Base-by-base conservation (phyloP, 2,888 invertebrate genomes). In the Noctua janthina region DNA sequence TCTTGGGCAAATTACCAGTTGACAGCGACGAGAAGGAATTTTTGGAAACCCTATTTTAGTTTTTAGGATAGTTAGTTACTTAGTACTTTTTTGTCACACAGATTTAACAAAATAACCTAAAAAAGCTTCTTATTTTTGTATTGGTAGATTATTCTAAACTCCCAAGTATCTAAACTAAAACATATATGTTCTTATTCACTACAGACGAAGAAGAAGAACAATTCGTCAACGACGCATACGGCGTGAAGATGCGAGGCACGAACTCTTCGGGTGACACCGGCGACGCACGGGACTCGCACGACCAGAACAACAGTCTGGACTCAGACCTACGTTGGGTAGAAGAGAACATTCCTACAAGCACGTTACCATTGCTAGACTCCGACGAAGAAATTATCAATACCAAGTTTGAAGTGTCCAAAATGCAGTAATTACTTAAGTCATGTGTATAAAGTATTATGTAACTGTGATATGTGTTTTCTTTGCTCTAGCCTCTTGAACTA, bases 401-500 rank as follows among this genome's bases (percentile, higher is more conserved):
- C 4, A 98, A 98, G 95, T 99, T 99, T 94, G 99, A 99, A 96
- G 98, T 98, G 87, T 98, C 98, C 75, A 99, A 99, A 96, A 99
- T 99, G 98, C 98, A 99, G 97, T 99, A 95, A 93, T 82, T 90
- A 91, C 91, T 92, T 94, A 93, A 92, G 89, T 88, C 82, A 85
- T 84, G 84, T 93, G 90, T 93, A 93, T 91, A 91, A 92, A 92
- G 91, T 93, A 92, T 93, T 91, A 91, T 88, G 89, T 86, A 88
- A 88, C 87, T 91, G 91, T 92, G 87, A 88, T 89, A 83, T 83
- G 85, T 83, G 86, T 86, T 92, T 92, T 91, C 88, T 39, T 81
- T 82, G 66, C 66, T 39, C 66, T 71, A 4, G 39, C 49, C 62
- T 56, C 66, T 66, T 51, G 43, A 35, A 64, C 23, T 74, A 20